A percentile compares a stretch with the other conserved stretches of the same genome.
phyloP scores from a whole-genome alignment of 2,113 vertebrate genomes.

The Casuarius casuarius region DNA sequence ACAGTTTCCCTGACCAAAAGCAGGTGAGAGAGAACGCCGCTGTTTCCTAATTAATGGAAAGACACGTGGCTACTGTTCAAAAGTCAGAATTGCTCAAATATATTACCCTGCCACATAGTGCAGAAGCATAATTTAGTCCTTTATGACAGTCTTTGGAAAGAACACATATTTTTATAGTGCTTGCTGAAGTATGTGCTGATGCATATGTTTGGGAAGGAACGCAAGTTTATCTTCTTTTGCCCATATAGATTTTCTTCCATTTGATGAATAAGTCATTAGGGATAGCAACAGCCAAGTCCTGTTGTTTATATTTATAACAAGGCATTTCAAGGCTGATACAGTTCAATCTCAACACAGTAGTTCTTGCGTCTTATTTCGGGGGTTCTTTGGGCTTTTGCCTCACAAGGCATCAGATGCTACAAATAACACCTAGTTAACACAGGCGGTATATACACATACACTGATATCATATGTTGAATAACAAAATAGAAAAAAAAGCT shows the following conservation, averaged over 20 bases:
- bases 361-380: background rate
- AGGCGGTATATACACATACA: background rate
- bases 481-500: background rate
- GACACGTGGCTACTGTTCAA: background rate
- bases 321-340: background rate
- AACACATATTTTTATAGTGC: background rate
- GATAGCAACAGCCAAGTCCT: background rate
- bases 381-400: background rate
- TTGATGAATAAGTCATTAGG: slow-evolving; percentile 35
- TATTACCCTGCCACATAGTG: background rate
- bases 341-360: background rate
- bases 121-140: background rate
- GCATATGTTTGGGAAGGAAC: background rate
- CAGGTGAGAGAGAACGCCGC: background rate
- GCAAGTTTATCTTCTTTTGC: background rate
- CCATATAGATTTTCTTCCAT: slow-evolving; percentile 17
- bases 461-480: background rate
- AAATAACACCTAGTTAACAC: background rate
- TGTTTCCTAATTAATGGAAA: background rate
- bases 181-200: background rate
- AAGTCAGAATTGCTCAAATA: background rate
- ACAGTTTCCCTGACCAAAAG: background rate
- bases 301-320: background rate
- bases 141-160: background rate
- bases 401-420: background rate